These are phyloP conservation scores for Acrobasis consociella DNA, from an alignment of 2,888 invertebrate species.

Conservation along the genomic window DNA sequence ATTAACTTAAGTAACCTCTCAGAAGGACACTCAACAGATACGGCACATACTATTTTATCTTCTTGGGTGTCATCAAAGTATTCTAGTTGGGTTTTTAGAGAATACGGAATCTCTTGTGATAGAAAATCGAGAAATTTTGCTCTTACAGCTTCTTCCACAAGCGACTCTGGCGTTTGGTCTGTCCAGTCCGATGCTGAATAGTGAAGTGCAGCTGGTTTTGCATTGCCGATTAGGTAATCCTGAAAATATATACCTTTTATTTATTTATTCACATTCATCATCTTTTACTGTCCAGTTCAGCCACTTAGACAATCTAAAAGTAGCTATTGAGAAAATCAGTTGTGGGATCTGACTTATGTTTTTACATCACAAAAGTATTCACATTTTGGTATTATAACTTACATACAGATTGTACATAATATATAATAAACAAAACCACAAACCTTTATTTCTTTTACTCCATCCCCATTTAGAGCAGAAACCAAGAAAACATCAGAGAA, in stretches of 20 bases:
- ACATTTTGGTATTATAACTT: too few relatives aligned
- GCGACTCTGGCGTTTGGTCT: constrained; percentile 86
- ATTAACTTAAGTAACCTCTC: constrained; percentile 85
- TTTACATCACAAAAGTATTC: too few relatives aligned
- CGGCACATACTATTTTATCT: constrained; percentile 72
- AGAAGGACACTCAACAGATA: constrained; percentile 85
- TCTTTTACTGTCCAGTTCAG: too few relatives aligned
- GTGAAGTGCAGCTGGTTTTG: constrained; percentile 86
- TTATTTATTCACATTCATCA: too few relatives aligned
- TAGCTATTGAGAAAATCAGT: too few relatives aligned
- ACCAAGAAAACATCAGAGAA: constrained; percentile 96
- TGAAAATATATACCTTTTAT: constrained; percentile 51
- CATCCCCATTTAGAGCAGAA: constrained; percentile 92
- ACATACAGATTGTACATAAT: too few relatives aligned
- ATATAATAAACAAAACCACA: background rate
- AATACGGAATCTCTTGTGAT: constrained; percentile 94
- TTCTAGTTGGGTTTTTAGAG: constrained; percentile 85
- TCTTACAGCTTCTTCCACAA: constrained; percentile 89
- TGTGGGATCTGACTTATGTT: too few relatives aligned
- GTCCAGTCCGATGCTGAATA: constrained; percentile 87
- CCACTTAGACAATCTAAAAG: too few relatives aligned
- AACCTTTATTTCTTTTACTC: constrained; percentile 87
- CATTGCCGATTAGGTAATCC: constrained; percentile 86
- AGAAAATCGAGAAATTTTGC: constrained; percentile 93
- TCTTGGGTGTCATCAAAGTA: constrained; percentile 84